phyloP scores from a whole-genome alignment of 2,113 vertebrate species.

The Takifugu flavidus region DNA sequence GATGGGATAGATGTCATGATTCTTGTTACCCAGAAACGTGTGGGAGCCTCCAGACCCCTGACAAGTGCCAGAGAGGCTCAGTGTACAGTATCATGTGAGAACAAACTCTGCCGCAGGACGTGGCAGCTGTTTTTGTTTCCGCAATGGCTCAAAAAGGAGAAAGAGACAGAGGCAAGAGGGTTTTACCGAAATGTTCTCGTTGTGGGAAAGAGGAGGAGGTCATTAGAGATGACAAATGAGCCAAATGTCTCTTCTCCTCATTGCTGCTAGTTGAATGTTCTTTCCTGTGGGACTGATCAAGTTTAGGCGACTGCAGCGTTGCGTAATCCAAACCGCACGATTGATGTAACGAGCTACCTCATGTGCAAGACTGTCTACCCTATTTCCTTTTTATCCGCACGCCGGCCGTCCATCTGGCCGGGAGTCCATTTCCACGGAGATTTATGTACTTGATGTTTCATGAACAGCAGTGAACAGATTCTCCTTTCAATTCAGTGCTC shows the following conservation, averaged over 20 bases:
- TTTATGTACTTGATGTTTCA: constrained; percentile 17
- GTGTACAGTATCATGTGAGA: constrained; percentile 56
- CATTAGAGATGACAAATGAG: constrained; percentile 12
- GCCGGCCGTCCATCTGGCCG: constrained; percentile 6
- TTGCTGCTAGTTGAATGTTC: constrained; percentile 37
- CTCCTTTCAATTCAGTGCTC: constrained; percentile 19
- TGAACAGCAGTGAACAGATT: constrained; percentile 5
- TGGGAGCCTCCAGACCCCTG: constrained; percentile 57
- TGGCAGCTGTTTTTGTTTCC: constrained; percentile 45
- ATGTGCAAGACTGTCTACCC: constrained; percentile 11
- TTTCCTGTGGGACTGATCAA: constrained; percentile 26
- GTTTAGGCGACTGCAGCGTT: constrained; percentile 33
- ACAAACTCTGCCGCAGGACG: constrained; percentile 56
- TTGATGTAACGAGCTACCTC: constrained; percentile 5
- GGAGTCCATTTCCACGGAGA: constrained; percentile 26
- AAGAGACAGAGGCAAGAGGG: constrained; percentile 1
- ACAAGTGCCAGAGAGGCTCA: constrained; percentile 47
- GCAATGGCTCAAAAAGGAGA: background rate
- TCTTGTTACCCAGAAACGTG: constrained; percentile 45
- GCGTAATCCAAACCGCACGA: constrained; percentile 28
- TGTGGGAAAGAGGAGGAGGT: constrained; percentile 12
- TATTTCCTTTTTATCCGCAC: constrained; percentile 2
- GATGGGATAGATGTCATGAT: constrained; percentile 52
- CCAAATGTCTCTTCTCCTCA: constrained; percentile 33
- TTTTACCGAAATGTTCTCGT: constrained; percentile 5